Evolutionary conservation across 2,797 vertebrate genomes (phyloP).

Genomic region (Cossypha polioptera): DNA sequence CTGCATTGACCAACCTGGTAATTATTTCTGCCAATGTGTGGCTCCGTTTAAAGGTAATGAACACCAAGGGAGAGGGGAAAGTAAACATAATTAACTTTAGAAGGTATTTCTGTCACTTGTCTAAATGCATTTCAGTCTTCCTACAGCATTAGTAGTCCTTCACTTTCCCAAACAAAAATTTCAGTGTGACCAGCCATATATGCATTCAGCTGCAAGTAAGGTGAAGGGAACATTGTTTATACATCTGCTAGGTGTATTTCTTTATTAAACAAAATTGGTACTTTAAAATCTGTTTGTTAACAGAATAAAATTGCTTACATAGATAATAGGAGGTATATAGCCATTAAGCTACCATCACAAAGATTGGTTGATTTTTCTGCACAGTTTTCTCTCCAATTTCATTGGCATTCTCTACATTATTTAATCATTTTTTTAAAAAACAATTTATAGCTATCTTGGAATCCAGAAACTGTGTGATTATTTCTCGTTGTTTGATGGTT

Average conservation of each 20-base stretch:
- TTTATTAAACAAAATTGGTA: neutral
- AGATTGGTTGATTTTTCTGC: neutral
- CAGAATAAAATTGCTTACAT: neutral
- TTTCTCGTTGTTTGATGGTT: neutral
- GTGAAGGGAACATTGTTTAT: constrained; percentile 30
- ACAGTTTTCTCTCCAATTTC: neutral
- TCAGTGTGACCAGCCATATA: constrained; percentile 36
- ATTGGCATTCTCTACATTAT: neutral
- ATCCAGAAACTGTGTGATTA: neutral
- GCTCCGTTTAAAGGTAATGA: constrained; percentile 92
- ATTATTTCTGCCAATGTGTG: constrained; percentile 87
- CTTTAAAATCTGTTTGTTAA: neutral
- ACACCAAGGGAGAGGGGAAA: constrained; percentile 78
- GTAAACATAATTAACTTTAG: constrained; percentile 87
- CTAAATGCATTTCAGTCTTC: constrained; percentile 76
- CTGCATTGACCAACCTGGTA: constrained; percentile 86
- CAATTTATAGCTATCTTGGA: neutral
- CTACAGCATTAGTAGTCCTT: constrained; percentile 73
- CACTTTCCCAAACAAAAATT: constrained; percentile 63
- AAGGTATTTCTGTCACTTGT: constrained; percentile 83
- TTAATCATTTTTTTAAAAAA: neutral
- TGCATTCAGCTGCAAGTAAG: neutral
- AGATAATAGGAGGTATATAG: neutral
- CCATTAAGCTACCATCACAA: neutral
- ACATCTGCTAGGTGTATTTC: neutral